Percentiles rank a stretch among this genome's conserved stretches.
Conservation (phyloP, 2,888 invertebrate genomes). For the Anorthoa munda region DNA sequence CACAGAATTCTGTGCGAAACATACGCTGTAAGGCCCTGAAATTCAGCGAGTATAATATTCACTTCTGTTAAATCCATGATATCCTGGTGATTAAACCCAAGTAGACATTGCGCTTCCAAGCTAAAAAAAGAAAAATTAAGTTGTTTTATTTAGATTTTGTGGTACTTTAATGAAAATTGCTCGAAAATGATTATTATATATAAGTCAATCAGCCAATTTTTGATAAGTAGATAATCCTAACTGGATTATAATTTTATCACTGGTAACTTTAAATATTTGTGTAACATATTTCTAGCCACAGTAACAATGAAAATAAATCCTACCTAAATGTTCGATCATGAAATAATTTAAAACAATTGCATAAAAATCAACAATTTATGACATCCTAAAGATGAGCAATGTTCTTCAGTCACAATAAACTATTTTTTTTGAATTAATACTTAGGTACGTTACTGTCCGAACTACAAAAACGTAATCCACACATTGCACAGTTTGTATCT, state of each 20-base stretch:
- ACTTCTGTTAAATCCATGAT: slow-evolving; percentile 24
- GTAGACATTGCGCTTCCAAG: neutral
- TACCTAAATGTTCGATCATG: no score
- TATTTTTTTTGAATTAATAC: no score
- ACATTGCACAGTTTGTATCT: no score
- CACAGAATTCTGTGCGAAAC: slow-evolving; percentile 1
- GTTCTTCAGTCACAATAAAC: neutral
- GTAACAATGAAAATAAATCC: no score
- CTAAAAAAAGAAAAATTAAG: neutral
- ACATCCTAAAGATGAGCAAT: neutral
- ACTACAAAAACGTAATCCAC: no score
- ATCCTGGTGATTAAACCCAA: neutral
- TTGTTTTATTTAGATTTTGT: neutral
- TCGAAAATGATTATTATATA: neutral
- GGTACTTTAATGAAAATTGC: neutral
- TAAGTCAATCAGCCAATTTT: no score
- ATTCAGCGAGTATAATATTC: slow-evolving; percentile 1
- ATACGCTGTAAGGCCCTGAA: slow-evolving; percentile 10
- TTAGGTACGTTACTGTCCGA: no score
- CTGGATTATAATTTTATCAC: no score
- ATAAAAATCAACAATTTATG: neutral
- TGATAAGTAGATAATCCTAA: no score
- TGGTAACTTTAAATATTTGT: no score
- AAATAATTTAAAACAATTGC: neutral
- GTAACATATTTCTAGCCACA: no score